Evolutionary conservation across 2,888 invertebrate genomes (phyloP), one percentile per base, ranked within the genome.

Genomic region (Pseudoips prasinana): DNA sequence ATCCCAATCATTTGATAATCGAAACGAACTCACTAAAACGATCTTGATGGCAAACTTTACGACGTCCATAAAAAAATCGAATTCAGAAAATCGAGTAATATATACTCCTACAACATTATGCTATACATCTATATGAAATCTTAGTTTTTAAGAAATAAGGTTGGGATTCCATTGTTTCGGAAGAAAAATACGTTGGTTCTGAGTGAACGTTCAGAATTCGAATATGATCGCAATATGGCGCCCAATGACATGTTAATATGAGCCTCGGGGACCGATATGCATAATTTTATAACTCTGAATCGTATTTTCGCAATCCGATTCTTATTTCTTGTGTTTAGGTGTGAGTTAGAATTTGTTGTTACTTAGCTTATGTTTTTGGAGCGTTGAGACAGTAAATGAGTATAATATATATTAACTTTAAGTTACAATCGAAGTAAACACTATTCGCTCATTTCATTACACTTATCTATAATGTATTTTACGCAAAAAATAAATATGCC

Each of bases 201-300:
- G 54, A 55, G 59, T 62, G 61, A 60, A 64, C 71, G 73, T 71
- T 75, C 69, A 45, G 58, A 68, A 77, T 77, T 75, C 77, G 67
- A 81, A 83, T 85, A 80, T 79, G 78, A 77, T 77, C 61, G 67
- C 83, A 86, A 83, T 80, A 86, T 83, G 85, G 82, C 83, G 73
- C 53, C 39, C 69, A 70, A 85, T 85, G 86, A 86, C 84, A 85
- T 86, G 86, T 86, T 86, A 86, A 86, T 86, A 85, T 64, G 79
- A 62, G 66, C 60, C 58, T 20, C 52, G 38, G 77, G 73, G 64
- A 58, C 60, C 79, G 78, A 78, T 81, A 86, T 84, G 80, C 82
- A 85, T 85, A 84, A 85, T 85, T 80, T 83, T 81, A 82, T 83
- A 60, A 58, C 59, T 53, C 46, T 40, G 40, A 41, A 47, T 63